Evolutionary conservation across 2,113 vertebrate genomes (phyloP).

Genomic region (Saiga tatarica): DNA sequence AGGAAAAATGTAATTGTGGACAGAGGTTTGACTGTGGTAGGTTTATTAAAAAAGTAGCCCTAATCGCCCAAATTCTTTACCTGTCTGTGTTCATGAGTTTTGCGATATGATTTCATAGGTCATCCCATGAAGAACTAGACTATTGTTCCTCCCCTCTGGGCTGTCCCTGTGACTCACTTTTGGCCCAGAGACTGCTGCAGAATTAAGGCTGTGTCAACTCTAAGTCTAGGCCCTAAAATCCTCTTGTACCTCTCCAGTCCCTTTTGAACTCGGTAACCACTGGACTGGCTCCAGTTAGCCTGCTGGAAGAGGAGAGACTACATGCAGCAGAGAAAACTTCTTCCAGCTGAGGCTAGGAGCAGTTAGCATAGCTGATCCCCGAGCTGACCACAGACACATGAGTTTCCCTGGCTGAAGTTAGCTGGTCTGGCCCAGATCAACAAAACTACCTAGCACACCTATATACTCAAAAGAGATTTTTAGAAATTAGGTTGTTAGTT

Average conservation of each 20-base stretch:
- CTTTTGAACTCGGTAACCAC: neutral
- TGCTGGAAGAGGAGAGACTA: neutral
- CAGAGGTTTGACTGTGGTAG: neutral
- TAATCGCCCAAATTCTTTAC: neutral
- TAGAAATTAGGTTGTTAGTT: neutral
- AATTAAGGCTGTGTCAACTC: neutral
- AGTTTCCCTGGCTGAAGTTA: neutral
- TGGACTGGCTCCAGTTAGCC: neutral
- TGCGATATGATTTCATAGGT: neutral
- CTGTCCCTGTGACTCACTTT: neutral
- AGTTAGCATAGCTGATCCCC: neutral
- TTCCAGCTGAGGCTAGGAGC: neutral
- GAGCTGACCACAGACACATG: neutral
- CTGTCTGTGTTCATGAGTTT: neutral
- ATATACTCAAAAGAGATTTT: neutral
- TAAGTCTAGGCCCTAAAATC: neutral
- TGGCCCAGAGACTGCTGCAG: neutral
- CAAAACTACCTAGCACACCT: neutral
- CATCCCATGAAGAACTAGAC: neutral
- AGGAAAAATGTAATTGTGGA: neutral
- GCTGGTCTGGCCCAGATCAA: neutral
- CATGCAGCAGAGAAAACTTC: neutral
- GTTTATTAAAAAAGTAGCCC: neutral
- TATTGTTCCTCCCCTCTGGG: neutral
- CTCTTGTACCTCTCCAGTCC: neutral